Conservation (phyloP, 2,113 vertebrate species). For the Philantomba maxwellii region DNA sequence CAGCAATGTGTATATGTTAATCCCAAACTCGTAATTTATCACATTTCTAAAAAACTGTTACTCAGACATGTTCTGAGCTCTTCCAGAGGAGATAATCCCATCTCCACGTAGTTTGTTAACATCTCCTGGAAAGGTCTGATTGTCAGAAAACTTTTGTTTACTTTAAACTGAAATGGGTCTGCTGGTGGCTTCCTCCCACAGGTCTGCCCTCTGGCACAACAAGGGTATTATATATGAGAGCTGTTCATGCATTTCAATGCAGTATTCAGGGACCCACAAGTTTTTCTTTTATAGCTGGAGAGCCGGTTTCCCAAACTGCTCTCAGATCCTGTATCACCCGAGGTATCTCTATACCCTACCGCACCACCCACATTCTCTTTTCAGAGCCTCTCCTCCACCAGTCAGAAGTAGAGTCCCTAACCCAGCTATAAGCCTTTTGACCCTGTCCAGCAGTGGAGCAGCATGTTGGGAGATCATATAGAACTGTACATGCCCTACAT, state of each 20-base stretch:
- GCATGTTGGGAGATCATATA: neutral
- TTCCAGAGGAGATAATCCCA: neutral
- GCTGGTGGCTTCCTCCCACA: neutral
- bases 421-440: neutral
- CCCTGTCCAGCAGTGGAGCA: neutral
- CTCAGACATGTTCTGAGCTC: neutral
- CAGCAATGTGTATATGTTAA: neutral
- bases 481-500: neutral
- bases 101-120: neutral
- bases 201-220: neutral
- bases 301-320: neutral
- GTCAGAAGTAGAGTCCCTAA: neutral
- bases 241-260: neutral
- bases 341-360: neutral
- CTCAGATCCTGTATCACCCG: neutral
- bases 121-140: neutral
- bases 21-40: neutral
- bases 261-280: neutral
- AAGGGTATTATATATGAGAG: neutral
- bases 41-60: neutral
- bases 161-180: neutral
- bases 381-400: neutral
- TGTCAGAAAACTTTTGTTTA: constrained; percentile 15
- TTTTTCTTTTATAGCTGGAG: neutral
- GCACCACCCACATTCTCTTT: neutral